Conservation (phyloP, 1,140 invertebrate species). For the Drosophila kanapiae region DNA sequence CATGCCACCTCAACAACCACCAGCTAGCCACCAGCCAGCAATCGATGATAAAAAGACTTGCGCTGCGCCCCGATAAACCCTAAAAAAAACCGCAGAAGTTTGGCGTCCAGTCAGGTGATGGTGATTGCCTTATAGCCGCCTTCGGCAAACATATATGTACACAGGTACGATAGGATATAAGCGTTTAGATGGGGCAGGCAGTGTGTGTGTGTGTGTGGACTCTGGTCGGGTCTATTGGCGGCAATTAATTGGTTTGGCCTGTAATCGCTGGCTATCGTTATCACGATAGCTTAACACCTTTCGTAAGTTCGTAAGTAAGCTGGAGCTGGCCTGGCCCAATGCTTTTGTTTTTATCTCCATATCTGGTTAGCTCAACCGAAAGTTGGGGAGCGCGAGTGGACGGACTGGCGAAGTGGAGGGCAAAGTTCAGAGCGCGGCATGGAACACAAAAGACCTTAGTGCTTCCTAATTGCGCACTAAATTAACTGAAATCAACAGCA, state of each 20-base stretch:
- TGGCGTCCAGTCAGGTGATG: constrained; percentile 42
- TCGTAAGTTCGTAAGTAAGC: constrained; percentile 49
- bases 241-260: constrained; percentile 29
- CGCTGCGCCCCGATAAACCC: constrained; percentile 37
- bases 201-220: constrained; percentile 10
- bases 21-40: constrained; percentile 50
- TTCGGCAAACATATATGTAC: constrained; percentile 2
- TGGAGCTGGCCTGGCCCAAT: constrained; percentile 18
- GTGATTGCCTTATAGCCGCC: constrained; percentile 24
- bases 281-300: constrained; percentile 70
- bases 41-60: constrained; percentile 55
- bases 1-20: constrained; percentile 76
- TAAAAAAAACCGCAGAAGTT: constrained; percentile 39
- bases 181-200: not conserved
- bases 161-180: not conserved
- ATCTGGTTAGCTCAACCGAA: constrained; percentile 45
- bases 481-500: constrained; percentile 55
- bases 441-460: constrained; percentile 70
- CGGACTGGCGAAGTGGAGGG: constrained; percentile 16
- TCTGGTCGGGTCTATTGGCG: constrained; percentile 34
- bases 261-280: constrained; percentile 50
- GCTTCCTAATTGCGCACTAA: constrained; percentile 81
- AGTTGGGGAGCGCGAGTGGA: constrained; percentile 6
- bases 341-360: constrained; percentile 64
- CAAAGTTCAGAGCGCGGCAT: constrained; percentile 72